Conservation (phyloP, 1,140 invertebrate species). For the Yoshiicerus persimilis region DNA sequence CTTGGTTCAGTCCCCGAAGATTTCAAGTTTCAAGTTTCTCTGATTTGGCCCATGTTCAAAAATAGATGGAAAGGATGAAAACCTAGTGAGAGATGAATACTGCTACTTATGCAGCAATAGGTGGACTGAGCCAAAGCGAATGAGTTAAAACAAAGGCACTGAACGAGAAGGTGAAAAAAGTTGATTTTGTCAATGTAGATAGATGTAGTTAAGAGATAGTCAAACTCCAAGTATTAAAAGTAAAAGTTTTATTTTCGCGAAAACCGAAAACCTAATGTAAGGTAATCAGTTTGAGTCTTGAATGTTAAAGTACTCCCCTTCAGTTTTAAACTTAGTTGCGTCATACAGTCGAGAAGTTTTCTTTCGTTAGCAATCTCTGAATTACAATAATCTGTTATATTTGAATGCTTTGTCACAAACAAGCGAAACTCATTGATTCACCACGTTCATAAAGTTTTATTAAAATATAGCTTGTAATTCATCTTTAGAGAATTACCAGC, state of each 20-base stretch:
- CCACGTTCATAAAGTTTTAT: neutral
- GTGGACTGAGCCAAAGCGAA: neutral
- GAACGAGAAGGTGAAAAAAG: neutral
- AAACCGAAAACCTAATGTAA: neutral
- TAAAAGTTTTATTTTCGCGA: neutral
- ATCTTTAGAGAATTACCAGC: neutral
- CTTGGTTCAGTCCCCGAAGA: neutral
- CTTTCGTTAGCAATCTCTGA: neutral
- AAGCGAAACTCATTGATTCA: neutral
- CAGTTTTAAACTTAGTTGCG: neutral
- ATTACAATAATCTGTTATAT: neutral
- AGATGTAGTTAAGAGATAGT: neutral
- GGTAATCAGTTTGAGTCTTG: neutral
- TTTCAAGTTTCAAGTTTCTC: constrained; percentile 5
- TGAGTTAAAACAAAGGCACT: neutral
- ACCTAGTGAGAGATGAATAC: neutral
- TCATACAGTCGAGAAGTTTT: neutral
- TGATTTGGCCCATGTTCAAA: neutral
- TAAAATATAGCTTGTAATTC: neutral
- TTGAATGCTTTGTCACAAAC: neutral
- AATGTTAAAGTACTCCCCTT: neutral
- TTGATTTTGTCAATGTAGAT: neutral
- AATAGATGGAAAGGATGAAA: neutral
- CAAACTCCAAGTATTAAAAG: neutral
- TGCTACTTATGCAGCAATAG: neutral